Evolutionary conservation across 2,888 invertebrate species (phyloP), one percentile per base, ranked within the genome.

Genomic region (Gerris lacustris): DNA sequence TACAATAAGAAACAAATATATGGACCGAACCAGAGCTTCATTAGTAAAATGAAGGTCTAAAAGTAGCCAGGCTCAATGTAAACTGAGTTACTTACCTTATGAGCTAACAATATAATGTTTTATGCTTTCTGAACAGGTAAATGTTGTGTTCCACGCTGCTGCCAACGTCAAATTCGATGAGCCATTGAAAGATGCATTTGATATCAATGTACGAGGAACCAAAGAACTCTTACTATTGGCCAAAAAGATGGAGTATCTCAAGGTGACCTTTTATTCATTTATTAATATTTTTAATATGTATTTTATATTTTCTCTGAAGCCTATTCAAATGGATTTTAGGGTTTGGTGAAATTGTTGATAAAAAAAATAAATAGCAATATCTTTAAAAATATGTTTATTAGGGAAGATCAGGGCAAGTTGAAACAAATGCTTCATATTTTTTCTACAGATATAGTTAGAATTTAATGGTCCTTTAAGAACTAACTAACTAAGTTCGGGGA

Each of bases 141-240:
- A 83, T 69, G 81, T 88, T 68, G 86, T 91, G 11, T 89, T 97
- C 80, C 94, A 97, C 79, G 90, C 90, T 7, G 96, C 96, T 0
- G 97, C 96, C 0, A 96, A 96, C 0, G 92, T 96, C 6, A 86
- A 88, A 77, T 95, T 95, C 77, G 91, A 94, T 79, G 94, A 94
- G 78, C 87, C 88, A 67, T 82, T 95, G 0, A 86, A 88, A 78
- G 81, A 87, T 2, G 91, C 94, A 0, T 84, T 92, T 66, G 85
- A 85, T 67, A 91, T 91, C 77, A 94, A 94, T 79, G 88, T 94
- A 4, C 82, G 86, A 43, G 92, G 90, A 0, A 89, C 92, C 0
- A 86, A 86, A 74, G 87, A 90, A 67, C 84, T 93, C n/a, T 78
- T 94, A 9, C 85, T 87, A 45, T 82, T 94, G 6, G 86, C 89